phyloP scores from a whole-genome alignment of 2,797 vertebrate species.

The Todus mexicanus region DNA sequence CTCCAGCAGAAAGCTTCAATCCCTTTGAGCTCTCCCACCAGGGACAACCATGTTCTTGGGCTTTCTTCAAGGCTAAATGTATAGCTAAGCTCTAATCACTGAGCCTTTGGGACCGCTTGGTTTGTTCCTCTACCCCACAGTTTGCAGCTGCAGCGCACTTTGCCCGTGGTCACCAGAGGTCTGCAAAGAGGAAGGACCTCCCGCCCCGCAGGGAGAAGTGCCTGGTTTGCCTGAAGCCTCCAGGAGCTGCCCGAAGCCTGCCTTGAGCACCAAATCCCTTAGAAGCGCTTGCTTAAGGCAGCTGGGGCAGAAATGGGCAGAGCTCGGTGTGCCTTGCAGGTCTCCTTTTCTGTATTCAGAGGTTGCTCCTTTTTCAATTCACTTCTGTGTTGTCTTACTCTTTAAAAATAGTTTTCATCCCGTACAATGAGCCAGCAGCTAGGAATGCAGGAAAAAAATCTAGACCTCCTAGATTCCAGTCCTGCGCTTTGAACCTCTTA shows the following conservation, averaged over 20 bases:
- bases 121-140: neutral
- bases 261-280: neutral
- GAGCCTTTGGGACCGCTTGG: accelerated
- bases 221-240: neutral
- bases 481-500: neutral
- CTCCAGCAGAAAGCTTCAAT: neutral
- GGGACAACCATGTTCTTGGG: too few species aligned
- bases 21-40: neutral
- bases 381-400: neutral
- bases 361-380: neutral
- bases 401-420: neutral
- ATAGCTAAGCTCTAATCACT: neutral
- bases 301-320: neutral
- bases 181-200: neutral
- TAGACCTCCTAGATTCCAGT: neutral
- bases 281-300: accelerated
- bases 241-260: neutral
- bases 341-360: neutral
- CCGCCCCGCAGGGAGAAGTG: neutral
- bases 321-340: accelerated
- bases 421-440: neutral
- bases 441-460: neutral
- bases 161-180: neutral
- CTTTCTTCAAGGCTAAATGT: neutral
- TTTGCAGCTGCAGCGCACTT: neutral